Percentiles rank a stretch among this genome's conserved stretches.
Evolutionary conservation across 2,113 vertebrate species (phyloP).

Genomic region (Toxotes jaculatrix): DNA sequence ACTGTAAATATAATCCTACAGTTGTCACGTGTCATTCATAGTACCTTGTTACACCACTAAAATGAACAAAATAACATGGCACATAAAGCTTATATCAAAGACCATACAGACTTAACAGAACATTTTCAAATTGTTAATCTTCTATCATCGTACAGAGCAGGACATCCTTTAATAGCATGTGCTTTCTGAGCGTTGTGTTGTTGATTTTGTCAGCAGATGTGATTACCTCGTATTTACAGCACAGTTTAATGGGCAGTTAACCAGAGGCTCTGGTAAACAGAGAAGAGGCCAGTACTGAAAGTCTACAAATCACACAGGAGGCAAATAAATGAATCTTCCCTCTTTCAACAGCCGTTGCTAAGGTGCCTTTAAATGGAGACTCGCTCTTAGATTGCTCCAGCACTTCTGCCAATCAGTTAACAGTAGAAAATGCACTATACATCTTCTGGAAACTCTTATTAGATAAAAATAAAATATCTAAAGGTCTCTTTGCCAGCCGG

Average conservation of each 20-base stretch:
- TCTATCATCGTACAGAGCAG: too few species aligned
- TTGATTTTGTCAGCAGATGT: not conserved
- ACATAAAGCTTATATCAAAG: not conserved
- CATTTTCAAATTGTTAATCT: too few species aligned
- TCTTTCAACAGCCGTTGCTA: not conserved
- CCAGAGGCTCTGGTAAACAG: not conserved
- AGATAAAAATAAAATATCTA: not conserved
- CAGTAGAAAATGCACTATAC: not conserved
- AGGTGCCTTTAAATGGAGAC: constrained; percentile 9
- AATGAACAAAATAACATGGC: not conserved
- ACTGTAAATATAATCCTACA: not conserved
- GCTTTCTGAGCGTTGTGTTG: not conserved
- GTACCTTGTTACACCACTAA: not conserved
- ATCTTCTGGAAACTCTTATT: not conserved
- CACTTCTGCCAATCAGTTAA: not conserved
- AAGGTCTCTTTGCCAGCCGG: not conserved
- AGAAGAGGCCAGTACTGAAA: not conserved
- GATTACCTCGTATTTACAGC: not conserved
- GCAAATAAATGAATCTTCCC: not conserved
- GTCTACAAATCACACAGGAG: not conserved
- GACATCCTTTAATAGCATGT: too few species aligned
- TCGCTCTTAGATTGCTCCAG: not conserved
- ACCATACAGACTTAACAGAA: not conserved
- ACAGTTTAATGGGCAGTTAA: not conserved
- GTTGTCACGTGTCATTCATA: not conserved